Base-by-base conservation (phyloP, 2,888 invertebrate genomes). In the Cinara cedri region DNA sequence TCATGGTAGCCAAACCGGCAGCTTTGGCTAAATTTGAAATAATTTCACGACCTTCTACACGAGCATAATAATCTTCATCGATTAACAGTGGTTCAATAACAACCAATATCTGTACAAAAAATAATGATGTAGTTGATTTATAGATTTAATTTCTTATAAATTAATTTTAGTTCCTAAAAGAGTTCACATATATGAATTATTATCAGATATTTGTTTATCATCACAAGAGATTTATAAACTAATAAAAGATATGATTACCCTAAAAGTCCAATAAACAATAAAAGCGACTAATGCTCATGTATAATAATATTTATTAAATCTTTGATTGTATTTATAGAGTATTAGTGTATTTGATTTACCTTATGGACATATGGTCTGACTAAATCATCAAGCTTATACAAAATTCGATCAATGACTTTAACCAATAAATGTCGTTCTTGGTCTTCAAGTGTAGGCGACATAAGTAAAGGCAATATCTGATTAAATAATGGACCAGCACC, bases 331-430 rank as follows among this genome's bases (percentile, higher is more conserved):
- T n/a, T n/a, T n/a, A n/a, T n/a, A n/a, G n/a, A n/a, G n/a, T n/a
- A 34, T 4, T 34, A 34, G 34, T 34, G 34, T 46, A 19, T n/a
- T 24, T 75, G 10, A 51, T 85, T 85, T 86, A 91, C 91, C 88
- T 99, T 99, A 88, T 99, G 99, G 0, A 99, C 99, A 85, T 99
- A 99, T 0, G 99, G 99, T 82, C 99, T 91, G 42, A 99, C 99
- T 84, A 99, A 88, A 87, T 99, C 99, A 85, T 99, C 99, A 83
- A 99, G 87, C 87, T 99, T 99, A 87, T 99, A 99, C 16, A 99
- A 88, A 85, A 99, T 98, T 71, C 99, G 90, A 88, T 99, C 99
- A 84, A 99, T 99, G 76, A 98, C 97, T 89, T 99, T 99, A 11
- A 99, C 99, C 76, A 99, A 89, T 84, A 99, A 89, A 90, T 99